Base-by-base conservation (phyloP, 1,140 invertebrate species). In the Hydropsyche tenuis region DNA sequence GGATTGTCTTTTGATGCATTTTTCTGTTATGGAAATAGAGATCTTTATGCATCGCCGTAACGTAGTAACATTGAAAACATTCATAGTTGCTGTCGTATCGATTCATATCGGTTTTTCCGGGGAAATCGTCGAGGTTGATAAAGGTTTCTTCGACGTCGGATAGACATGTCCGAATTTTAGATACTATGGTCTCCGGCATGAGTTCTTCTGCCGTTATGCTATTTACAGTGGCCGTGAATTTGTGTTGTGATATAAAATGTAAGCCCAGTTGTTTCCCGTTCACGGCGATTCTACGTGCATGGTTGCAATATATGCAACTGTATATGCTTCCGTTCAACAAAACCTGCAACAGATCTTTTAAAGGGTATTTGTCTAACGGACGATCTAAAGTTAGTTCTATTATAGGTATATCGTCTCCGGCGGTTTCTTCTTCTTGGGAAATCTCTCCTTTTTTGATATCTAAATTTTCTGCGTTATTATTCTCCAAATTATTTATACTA, bases 1-100 rank as follows among this genome's bases (percentile, higher is more conserved):
- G 85, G 72, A 92, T 90, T 25, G 91, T 89, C 81, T 93, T 94
- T 76, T 92, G 89, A 83, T 95, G 93, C 87, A 92, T 89, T 83
- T 93, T 92, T 63, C 92, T 86, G 81, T 94, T 94, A 81, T 95
- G 93, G 75, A 92, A 85, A 82, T 93, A 94, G 11, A 94, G 85
- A 82, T 95, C 93, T 83, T 94, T 94, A 79, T 94, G 92, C 37
- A 91, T 84, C 3, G 87, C 82, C 51, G 92, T 92, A 73, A 89
- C 86, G 81, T 90, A 93, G 78, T 91, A 88, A 82, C 93, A 95
- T 77, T 93, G 91, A 85, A 94, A 94, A 85, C 93, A 95, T 81
- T 94, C 92, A 80, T 92, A 94, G 2, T 88, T 85, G 60, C 90
- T 87, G 46, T 88, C 86, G 80, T 88, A 89, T 5, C 74, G 82